phyloP scores from a whole-genome alignment of 2,113 vertebrate genomes.

The Carlito syrichta region DNA sequence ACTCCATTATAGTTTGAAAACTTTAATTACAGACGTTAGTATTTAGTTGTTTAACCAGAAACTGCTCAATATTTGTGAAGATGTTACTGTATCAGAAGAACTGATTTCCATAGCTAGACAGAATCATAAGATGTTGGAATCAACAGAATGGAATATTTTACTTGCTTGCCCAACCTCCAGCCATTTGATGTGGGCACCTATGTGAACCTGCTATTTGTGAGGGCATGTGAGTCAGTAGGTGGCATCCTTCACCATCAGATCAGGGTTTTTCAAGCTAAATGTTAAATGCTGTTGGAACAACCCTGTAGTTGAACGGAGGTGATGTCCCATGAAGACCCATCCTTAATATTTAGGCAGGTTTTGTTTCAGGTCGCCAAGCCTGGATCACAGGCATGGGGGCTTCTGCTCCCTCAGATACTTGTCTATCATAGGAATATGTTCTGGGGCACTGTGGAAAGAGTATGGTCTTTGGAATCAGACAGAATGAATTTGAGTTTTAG shows the following conservation, averaged over 20 bases:
- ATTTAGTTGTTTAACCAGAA: not conserved
- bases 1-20: not conserved
- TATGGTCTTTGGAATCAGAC: not conserved
- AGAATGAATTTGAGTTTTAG: not conserved
- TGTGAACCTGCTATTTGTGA: not conserved
- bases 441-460: not conserved
- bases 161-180: not conserved
- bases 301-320: not conserved
- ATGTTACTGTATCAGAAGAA: not conserved
- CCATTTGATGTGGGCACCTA: not conserved
- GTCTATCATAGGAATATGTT: not conserved
- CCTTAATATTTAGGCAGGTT: too few species aligned
- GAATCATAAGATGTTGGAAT: not conserved
- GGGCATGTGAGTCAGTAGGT: slow-evolving; percentile 44
- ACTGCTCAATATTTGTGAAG: not conserved
- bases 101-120: not conserved
- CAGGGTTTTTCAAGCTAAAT: not conserved
- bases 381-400: too few species aligned
- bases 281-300: not conserved
- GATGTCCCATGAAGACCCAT: not conserved
- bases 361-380: not conserved
- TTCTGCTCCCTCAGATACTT: not conserved
- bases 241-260: slow-evolving; percentile 34
- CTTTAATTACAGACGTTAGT: not conserved
- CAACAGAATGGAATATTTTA: not conserved